Evolutionary conservation across 2,888 invertebrate species (phyloP), one percentile per base, ranked within the genome.

Genomic region (Ommatoiulus sabulosus): DNA sequence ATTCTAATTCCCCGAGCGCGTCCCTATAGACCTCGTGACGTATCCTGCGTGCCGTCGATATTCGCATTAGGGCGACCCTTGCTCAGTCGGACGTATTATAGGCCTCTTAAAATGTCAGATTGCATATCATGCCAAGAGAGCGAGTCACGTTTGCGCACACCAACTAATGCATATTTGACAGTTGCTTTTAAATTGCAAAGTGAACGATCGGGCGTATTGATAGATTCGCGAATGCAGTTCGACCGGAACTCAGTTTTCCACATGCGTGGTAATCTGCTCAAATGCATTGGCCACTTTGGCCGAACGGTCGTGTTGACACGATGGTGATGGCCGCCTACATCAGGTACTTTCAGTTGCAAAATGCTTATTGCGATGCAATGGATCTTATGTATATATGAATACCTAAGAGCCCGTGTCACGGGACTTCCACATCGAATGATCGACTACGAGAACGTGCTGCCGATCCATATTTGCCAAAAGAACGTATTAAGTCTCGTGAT

Each of bases 121-220:
- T 72, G 24, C 3, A 72, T 72, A 24, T 72, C 72, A 72, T n/a
- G 24, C n/a, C 63, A 6, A 8, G 72, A 24, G 72, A 4, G 72
- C 72, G 24, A 72, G 20, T 72, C 72, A 24, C 24, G 72, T 24
- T 24, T 72, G 72, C 72, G 10, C 24, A 8, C 72, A 4, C 24
- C 7, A 72, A 8, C 72, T 72, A 72, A 72, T 72, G 72, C 72
- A 72, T 72, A 72, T 72, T 72, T 72, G 72, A 72, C 72, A 72
- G 72, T 72, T 72, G 72, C 72, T 72, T 72, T 72, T 72, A 72
- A 72, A 72, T 72, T 72, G 72, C 72, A 72, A 72, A 72, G 72
- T 72, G 72, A 72, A 24, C 72, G 72, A 72, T 72, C 72, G 10
- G 72, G 72, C 24, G 72, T 24, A 72, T 72, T 72, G 72, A 72